Percentiles rank a stretch among this genome's conserved stretches.
These are phyloP conservation scores for Lasiurus cinereus DNA, from an alignment of 2,113 vertebrate genomes.

Conservation along the genomic window DNA sequence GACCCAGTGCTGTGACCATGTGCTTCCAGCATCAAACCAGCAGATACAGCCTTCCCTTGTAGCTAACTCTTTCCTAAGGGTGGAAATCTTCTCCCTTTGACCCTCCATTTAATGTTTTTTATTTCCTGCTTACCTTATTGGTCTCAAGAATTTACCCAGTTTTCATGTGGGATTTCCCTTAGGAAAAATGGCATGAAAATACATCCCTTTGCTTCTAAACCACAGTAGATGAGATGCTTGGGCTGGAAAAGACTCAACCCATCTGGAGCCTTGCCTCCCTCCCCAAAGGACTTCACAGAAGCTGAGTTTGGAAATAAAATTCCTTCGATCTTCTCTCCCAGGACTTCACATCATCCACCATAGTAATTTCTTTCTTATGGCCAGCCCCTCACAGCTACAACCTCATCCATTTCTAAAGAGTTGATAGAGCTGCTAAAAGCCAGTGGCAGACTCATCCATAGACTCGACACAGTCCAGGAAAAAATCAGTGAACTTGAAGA, in stretches of 20 bases:
- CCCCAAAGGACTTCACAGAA: background rate
- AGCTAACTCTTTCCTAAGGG: background rate
- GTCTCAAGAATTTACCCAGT: background rate
- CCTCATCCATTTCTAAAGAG: background rate
- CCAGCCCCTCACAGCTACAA: background rate
- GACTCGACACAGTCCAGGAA: background rate
- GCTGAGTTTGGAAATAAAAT: background rate
- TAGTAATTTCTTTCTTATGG: background rate
- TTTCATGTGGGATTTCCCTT: conserved; percentile 18
- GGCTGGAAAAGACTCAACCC: background rate
- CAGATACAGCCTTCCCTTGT: background rate
- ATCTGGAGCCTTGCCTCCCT: background rate
- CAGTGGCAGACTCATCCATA: background rate
- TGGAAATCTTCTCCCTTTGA: background rate
- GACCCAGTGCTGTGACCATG: background rate
- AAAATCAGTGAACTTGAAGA: conserved; percentile 32
- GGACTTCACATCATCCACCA: background rate
- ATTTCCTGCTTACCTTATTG: background rate
- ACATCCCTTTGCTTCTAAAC: background rate
- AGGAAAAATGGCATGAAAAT: background rate
- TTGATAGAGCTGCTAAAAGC: background rate
- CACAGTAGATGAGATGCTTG: background rate
- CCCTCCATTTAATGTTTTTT: background rate
- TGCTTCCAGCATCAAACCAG: background rate
- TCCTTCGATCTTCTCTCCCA: background rate